Base-by-base conservation (phyloP, 2,797 vertebrate species). In the Ctenopoma kingsleyae region DNA sequence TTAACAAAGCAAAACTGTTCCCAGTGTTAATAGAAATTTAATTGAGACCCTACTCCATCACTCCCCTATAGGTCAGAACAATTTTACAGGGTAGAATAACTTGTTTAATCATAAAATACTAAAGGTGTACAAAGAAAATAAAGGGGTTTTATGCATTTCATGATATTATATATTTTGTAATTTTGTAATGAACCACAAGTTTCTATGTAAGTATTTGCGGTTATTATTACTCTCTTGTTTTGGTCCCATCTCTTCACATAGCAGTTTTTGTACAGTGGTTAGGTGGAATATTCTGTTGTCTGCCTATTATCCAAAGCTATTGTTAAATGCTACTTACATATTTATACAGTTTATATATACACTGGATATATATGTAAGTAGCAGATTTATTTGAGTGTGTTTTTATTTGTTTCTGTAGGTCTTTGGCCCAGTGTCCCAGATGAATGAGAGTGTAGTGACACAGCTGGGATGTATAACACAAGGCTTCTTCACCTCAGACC, bases 391-490 rank as follows among this genome's bases (percentile, higher is more conserved):
- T 47, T 19, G 16, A 23, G 27, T 19, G 5, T 22, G 0, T 46
- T 41, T 52, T 2, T 73, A 5, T 74, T 19, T 65, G 16, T 71
- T 62, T 63, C 8, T 78, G 47, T 63, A 95, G 94, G 75, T 17
- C 9, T 93, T 81, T 36, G 91, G 91, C 5, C 62, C 72, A 1
- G 62, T 85, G 44, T 36, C 68, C 1, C 25, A 68, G 16, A 81
- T 94, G 80, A 84, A 36, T 13, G 90, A 93, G 41, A 60, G 32
- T 0, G 53, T 25, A 0, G 70, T 94, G 16, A 2, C 61, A 8
- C 74, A 88, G 67, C 32, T 95, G 77, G 86, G 91, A 20, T 95
- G 94, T 52, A 71, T 95, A 27, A 55, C 30, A 74, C 91, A 71
- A 67, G 76, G 89, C 30, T 92, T 94, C 81, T 61, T 73, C 1